Base-by-base conservation (phyloP, 2,888 invertebrate species). In the Tetranychus piercei region DNA sequence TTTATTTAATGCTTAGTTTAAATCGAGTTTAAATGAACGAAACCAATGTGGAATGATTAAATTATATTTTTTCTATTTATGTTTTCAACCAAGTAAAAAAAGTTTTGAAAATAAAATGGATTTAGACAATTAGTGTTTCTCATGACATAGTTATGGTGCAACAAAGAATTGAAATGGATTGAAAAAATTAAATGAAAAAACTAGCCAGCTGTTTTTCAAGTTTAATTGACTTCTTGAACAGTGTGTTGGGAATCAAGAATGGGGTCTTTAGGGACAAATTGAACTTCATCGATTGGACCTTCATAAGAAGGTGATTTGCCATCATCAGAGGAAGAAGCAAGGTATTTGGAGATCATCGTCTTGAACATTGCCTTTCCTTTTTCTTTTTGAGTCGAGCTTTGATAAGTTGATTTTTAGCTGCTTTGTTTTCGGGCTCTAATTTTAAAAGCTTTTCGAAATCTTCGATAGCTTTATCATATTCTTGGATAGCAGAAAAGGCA, bases 321-420 rank as follows among this genome's bases (percentile, higher is more conserved):
- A 5, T 69, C 55, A 3, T 69, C 69, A 69, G 22, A 23, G 8
- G 69, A 69, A 69, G 69, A 8, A 20, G 9, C 34, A 5, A 69
- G 22, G 20, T 69, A 69, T 9, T 23, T 94, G 79, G 92, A 89
- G 83, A 97, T 97, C 92, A 97, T 94, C 83, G 92, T 93, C 18
- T 90, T 90, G 83, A 93, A 97, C 64, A 92, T 85, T 81, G 89
- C 87, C 84, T 90, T 93, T 82, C 95, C 94, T 76, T 88, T 88
- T 75, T 88, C 86, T 78, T 88, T 86, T 80, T 90, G 88, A 78
- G 90, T 77, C 88, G 87, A 83, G 92, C 92, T 74, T 88, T 81
- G 65, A 80, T 77, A 3, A 92, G 84, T 82, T 92, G 90, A 80
- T 89, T 88, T 64, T 86, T 86, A 0, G 94, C 94, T n/a, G 92